These are phyloP conservation scores for Oryctolagus cuniculus DNA, from an alignment of 2,113 vertebrate genomes.

Conservation along the genomic window DNA sequence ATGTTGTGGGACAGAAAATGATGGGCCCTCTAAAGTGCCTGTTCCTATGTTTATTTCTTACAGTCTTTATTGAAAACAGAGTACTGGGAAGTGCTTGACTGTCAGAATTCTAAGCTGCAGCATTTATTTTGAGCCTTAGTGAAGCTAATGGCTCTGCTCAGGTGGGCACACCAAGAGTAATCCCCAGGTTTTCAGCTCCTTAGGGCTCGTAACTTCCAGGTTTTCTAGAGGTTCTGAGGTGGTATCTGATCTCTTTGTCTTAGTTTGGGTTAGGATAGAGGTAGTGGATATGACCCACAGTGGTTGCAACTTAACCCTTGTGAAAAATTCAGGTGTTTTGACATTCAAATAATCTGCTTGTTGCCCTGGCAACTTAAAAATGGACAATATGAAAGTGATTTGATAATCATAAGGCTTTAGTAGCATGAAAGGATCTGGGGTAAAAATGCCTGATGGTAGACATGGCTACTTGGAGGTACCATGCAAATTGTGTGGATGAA, in stretches of 20 bases:
- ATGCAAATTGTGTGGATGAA: neutral
- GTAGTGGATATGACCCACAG: neutral
- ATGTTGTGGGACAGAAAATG: neutral
- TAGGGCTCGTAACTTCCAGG: neutral
- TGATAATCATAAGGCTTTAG: neutral
- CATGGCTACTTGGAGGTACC: neutral
- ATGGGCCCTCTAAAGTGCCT: neutral
- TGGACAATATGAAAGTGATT: neutral
- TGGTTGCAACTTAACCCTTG: neutral
- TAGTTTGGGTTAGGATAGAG: neutral
- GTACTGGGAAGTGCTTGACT: neutral
- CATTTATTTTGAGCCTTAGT: slow-evolving; percentile 19
- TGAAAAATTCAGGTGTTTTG: slow-evolving; percentile 43
- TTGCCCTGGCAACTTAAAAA: slow-evolving; percentile 4
- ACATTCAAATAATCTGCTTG: neutral
- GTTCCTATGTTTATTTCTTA: neutral
- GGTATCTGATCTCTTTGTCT: neutral
- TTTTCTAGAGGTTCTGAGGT: neutral
- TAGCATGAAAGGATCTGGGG: slow-evolving; percentile 38
- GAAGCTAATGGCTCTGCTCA: neutral
- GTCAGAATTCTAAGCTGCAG: neutral
- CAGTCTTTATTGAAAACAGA: neutral
- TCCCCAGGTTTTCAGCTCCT: neutral
- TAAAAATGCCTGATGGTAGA: slow-evolving; percentile 21
- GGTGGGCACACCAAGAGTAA: neutral